phyloP scores from a whole-genome alignment of 2,797 vertebrate species.

The Pseudotriccus pelzelni region DNA sequence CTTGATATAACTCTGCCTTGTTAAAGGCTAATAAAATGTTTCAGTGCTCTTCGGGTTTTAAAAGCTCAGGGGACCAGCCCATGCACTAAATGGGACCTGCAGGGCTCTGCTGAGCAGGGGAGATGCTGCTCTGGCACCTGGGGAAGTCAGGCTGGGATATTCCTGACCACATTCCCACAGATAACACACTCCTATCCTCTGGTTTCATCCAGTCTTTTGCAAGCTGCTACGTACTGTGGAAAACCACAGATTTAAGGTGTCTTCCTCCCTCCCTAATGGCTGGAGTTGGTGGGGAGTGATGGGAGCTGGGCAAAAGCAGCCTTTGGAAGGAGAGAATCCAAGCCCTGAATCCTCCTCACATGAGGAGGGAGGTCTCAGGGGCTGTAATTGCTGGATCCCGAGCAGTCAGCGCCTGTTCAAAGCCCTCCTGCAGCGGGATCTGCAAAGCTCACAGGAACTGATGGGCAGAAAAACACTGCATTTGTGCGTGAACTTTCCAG shows the following conservation, averaged over 20 bases:
- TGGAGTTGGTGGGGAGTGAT: neutral
- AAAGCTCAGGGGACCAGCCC: neutral
- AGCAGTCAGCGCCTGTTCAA: neutral
- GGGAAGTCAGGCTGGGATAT: accelerated
- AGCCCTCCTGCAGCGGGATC: neutral
- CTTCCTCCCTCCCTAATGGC: neutral
- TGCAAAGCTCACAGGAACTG: neutral
- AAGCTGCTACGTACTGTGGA: neutral
- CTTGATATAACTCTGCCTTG: constrained; percentile 25
- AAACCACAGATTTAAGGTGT: neutral
- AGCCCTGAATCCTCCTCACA: neutral
- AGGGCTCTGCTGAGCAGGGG: neutral
- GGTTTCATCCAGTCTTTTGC: neutral
- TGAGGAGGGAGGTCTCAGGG: neutral
- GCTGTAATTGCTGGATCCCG: neutral
- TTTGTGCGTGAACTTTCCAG: neutral
- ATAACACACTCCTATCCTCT: accelerated
- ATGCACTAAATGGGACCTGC: neutral
- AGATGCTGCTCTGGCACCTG: neutral
- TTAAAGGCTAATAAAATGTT: constrained; percentile 47
- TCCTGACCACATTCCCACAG: neutral
- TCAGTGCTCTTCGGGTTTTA: neutral
- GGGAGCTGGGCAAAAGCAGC: neutral
- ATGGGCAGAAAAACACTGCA: neutral
- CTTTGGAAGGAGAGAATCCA: neutral